phyloP scores from a whole-genome alignment of 2,113 vertebrate genomes.

The Struthidea cinerea region DNA sequence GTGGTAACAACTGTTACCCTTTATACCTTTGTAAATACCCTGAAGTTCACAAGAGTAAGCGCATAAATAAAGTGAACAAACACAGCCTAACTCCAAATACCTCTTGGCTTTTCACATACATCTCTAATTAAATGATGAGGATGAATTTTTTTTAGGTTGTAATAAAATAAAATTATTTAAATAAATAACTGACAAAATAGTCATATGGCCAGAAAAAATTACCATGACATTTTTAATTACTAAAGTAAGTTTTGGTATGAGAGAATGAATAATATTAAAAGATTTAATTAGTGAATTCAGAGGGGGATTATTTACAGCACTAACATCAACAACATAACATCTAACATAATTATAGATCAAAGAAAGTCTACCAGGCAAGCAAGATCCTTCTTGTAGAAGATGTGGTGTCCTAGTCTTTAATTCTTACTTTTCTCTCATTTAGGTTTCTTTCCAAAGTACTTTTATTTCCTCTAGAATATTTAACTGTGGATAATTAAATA shows the following conservation, averaged over 20 bases:
- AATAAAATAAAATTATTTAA: slow-evolving; percentile 25
- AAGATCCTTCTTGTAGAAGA: slow-evolving; percentile 34
- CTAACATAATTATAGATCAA: slow-evolving; percentile 44
- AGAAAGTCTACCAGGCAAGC: slow-evolving; percentile 6
- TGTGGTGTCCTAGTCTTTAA: background rate
- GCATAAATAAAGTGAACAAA: slow-evolving; percentile 27
- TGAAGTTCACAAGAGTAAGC: background rate
- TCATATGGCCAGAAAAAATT: background rate
- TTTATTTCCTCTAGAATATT: slow-evolving; percentile 30
- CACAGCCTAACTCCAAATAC: background rate
- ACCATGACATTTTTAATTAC: background rate
- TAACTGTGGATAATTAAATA: background rate
- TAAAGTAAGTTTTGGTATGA: slow-evolving; percentile 2
- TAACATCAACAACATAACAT: slow-evolving; percentile 31
- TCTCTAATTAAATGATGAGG: slow-evolving; percentile 14
- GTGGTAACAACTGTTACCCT: slow-evolving; percentile 51
- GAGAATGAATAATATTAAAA: slow-evolving; percentile 22
- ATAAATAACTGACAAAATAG: slow-evolving; percentile 38
- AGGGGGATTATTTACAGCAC: slow-evolving; percentile 5
- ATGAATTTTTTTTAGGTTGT: background rate
- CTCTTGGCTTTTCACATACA: slow-evolving; percentile 5
- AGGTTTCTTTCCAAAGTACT: background rate
- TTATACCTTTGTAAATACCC: slow-evolving; percentile 54
- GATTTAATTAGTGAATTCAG: slow-evolving; percentile 43
- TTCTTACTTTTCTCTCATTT: background rate